Evolutionary conservation across 1,140 invertebrate species (phyloP).

Genomic region (Frieseomelitta varia): DNA sequence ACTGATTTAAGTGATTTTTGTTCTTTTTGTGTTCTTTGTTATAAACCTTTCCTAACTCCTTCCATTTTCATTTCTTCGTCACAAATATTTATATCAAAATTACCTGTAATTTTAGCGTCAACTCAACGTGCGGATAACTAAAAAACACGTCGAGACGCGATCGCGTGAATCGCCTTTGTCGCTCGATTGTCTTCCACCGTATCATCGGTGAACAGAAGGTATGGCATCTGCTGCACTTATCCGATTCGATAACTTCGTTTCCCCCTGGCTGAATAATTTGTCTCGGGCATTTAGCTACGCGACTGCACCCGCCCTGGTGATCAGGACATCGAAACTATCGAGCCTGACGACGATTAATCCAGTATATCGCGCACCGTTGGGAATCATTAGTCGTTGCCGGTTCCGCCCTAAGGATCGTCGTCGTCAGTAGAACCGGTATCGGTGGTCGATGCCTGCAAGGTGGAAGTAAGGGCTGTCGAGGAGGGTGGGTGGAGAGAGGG

Average conservation of each 20-base stretch:
- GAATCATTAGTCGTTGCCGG: conserved; percentile 76
- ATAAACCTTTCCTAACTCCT: no score
- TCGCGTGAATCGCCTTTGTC: not conserved
- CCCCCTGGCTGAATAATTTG: conserved; percentile 62
- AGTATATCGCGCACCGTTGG: conserved; percentile 74
- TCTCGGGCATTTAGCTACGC: conserved; percentile 56
- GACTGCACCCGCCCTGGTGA: conserved; percentile 45
- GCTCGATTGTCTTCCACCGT: not conserved
- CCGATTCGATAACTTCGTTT: conserved; percentile 57
- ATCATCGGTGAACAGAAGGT: not conserved
- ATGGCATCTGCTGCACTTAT: conserved; percentile 6
- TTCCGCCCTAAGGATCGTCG: conserved; percentile 56
- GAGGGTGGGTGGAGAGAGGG: not conserved
- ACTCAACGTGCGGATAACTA: not conserved
- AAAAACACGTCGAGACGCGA: not conserved
- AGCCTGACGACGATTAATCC: conserved; percentile 75
- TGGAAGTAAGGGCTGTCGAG: conserved; percentile 13
- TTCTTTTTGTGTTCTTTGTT: no score
- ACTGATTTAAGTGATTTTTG: no score
- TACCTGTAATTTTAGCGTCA: no score
- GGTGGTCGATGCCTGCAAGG: conserved; percentile 72
- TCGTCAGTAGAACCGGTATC: conserved; percentile 52
- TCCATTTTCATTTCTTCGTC: no score
- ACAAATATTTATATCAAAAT: no score
- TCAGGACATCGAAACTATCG: conserved; percentile 67